Conservation (phyloP, 2,888 invertebrate genomes). For the Hanleya hanleyi region DNA sequence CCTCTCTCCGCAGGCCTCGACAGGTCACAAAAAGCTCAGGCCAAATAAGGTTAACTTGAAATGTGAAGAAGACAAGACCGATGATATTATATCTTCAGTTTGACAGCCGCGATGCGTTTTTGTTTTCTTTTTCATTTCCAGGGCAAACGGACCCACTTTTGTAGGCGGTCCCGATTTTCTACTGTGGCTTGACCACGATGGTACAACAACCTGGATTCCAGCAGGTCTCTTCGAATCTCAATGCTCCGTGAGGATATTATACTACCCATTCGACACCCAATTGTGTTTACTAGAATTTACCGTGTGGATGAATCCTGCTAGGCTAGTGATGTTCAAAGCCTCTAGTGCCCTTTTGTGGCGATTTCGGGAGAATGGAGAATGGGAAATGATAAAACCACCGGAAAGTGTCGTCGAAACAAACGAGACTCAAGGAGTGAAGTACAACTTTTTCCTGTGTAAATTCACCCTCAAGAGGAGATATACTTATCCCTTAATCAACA, state of each 20-base stretch:
- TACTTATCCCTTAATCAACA: neutral
- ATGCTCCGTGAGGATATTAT: neutral
- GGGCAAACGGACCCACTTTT: neutral
- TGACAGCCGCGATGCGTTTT: no score
- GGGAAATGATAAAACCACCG: neutral
- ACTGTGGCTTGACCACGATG: neutral
- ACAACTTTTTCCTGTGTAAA: neutral
- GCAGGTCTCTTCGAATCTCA: neutral
- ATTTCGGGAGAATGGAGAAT: neutral
- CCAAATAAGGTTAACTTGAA: no score
- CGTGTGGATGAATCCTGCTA: neutral
- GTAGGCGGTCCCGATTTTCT: neutral
- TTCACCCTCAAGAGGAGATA: neutral
- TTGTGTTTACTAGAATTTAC: neutral
- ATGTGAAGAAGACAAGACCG: no score
- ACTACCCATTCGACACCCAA: conserved; percentile 2
- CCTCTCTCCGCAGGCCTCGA: no score
- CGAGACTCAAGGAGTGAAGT: neutral
- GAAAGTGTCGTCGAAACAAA: neutral
- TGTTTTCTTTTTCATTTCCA: no score
- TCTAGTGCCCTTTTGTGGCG: neutral
- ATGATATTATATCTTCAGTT: no score
- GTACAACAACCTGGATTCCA: neutral
- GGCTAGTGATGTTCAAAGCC: neutral
- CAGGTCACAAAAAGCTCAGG: no score